Evolutionary conservation across 2,113 vertebrate genomes (phyloP), one percentile per base, ranked within the genome.

Genomic region (Pelecanus crispus): DNA sequence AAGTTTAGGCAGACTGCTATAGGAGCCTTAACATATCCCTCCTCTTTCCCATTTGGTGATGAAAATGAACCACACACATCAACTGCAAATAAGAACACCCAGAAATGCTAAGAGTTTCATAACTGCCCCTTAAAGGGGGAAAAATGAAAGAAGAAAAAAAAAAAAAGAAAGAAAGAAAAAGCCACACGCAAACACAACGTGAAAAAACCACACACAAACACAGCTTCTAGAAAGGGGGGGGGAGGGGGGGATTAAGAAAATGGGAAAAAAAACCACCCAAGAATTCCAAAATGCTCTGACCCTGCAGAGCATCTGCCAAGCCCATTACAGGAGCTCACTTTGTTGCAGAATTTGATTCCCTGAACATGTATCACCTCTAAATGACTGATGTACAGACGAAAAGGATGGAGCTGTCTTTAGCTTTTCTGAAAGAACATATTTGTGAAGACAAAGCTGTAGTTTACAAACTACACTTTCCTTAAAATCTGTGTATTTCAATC

Each of bases 21-120:
- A 63, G 14, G 42, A 96, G 6, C 42, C 61, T 45, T 78, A 89
- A 81, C n/a, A 40, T 70, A 73, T n/a, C 22, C 40, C 36, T 84
- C 63, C 50, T 74, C 59, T 90, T 55, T 75, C 21, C 32, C 22
- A 34, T 74, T 91, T 25, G 49, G 75, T 49, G 29, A 67, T 81
- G 81, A 88, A 94, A 97, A 92, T 56, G 52, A 97, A 42, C 38
- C 40, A 83, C 61, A 91, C 26, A 87, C 34, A 84, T 75, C 21
- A 95, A 44, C 31, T 81, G 38, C 56, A 92, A 81, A 31, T 40
- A 89, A 87, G 52, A 87, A 94, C 80, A 83, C 31, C 32, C 87
- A 85, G 81, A 84, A 91, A 85, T 17, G 29, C 36, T 38, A 50
- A 7, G 50, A 84, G 61, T 89, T 94, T 94, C 52, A 16, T 59